These are phyloP conservation scores for Eremobia ochroleuca DNA, from an alignment of 2,888 invertebrate species.

Conservation along the genomic window DNA sequence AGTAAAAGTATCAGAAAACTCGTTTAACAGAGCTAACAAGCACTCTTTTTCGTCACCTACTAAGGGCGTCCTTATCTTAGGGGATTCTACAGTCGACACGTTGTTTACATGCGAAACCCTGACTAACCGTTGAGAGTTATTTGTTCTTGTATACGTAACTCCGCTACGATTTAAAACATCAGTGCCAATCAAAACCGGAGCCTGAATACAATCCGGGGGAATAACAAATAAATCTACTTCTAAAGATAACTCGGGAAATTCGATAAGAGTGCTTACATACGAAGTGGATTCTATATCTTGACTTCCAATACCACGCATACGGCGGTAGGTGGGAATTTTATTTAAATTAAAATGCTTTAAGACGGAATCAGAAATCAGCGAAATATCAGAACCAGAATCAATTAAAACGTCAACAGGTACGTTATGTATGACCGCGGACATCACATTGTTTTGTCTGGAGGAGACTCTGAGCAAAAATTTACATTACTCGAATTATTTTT, in stretches of 20 bases:
- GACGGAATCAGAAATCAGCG: background rate
- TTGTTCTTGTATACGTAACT: too few relatives aligned
- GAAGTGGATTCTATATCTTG: background rate
- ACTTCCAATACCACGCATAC: too few relatives aligned
- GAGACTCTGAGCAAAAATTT: conserved; percentile 1
- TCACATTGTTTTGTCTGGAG: background rate
- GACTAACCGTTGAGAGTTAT: too few relatives aligned
- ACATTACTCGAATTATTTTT: background rate
- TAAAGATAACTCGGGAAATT: background rate
- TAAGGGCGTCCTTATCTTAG: background rate
- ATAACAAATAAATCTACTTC: conserved; percentile 1
- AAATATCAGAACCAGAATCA: conserved; percentile 3
- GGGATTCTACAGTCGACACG: background rate
- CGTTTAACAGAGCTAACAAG: background rate
- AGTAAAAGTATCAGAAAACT: too few relatives aligned
- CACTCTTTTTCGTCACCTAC: background rate
- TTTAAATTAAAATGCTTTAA: background rate
- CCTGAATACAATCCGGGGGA: background rate
- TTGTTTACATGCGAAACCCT: too few relatives aligned
- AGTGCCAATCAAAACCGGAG: conserved; percentile 1
- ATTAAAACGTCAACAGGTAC: background rate
- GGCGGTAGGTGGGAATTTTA: too few relatives aligned
- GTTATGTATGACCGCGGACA: background rate
- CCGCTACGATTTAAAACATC: background rate
- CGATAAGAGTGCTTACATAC: background rate